Conservation (phyloP, 2,888 invertebrate genomes). For the Hololepta plana region DNA sequence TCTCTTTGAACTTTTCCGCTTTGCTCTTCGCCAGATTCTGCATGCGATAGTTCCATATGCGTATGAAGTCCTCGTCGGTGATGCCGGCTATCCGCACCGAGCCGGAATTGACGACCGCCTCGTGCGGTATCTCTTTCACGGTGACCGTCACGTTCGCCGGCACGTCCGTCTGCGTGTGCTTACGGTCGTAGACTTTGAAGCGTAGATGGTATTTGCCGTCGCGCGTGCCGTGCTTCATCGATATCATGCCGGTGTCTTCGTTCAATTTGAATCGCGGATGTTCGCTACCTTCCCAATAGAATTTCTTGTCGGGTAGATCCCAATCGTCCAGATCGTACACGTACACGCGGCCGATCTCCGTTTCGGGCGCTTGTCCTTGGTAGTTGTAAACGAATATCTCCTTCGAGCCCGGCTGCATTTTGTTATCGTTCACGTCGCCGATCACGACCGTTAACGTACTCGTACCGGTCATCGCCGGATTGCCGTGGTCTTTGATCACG, state of each 20-base stretch:
- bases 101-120: conserved; percentile 89
- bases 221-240: conserved; percentile 82
- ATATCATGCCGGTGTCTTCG: conserved; percentile 86
- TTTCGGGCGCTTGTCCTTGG: conserved; percentile 70
- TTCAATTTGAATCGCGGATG: conserved; percentile 78
- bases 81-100: conserved; percentile 86
- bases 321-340: conserved; percentile 97
- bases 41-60: conserved; percentile 84
- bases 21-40: conserved; percentile 73
- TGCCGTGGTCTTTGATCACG: conserved; percentile 92
- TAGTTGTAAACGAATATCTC: conserved; percentile 96
- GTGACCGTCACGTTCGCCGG: conserved; percentile 92
- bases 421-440: conserved; percentile 95
- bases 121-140: conserved; percentile 87
- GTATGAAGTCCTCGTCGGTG: conserved; percentile 89
- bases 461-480: conserved; percentile 91
- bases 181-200: conserved; percentile 82
- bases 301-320: conserved; percentile 95
- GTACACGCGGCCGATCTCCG: conserved; percentile 87
- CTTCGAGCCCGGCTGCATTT: conserved; percentile 95
- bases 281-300: conserved; percentile 80
- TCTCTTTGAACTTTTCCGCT: conserved; percentile 74
- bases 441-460: conserved; percentile 92
- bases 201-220: conserved; percentile 70
- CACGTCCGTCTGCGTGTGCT: conserved; percentile 88